Percentiles rank a stretch among this genome's conserved stretches.
phyloP scores from a whole-genome alignment of 2,113 vertebrate genomes.

The Stigmatopora nigra region DNA sequence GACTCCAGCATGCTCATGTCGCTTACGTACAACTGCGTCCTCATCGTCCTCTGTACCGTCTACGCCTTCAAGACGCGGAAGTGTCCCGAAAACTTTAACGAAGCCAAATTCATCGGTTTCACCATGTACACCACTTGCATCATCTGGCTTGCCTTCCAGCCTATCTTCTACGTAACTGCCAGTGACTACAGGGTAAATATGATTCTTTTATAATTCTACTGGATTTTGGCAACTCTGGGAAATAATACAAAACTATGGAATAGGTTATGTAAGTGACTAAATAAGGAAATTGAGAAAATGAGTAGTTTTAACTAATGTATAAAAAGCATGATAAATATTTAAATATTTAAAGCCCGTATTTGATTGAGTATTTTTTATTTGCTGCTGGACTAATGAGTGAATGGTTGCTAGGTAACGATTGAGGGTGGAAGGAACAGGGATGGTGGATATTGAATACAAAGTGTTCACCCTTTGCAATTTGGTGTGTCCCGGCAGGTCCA shows the following conservation, averaged over 20 bases:
- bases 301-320: no score
- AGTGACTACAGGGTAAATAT: slow-evolving; percentile 92
- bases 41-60: slow-evolving; percentile 94
- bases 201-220: neutral
- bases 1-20: slow-evolving; percentile 96
- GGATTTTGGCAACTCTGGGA: no score
- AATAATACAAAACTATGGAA: no score
- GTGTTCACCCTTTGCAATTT: neutral
- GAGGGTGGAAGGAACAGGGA: neutral
- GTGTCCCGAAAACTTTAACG: slow-evolving; percentile 98
- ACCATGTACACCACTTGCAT: slow-evolving; percentile 99
- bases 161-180: slow-evolving; percentile 98
- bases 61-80: slow-evolving; percentile 98
- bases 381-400: neutral
- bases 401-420: neutral
- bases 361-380: neutral
- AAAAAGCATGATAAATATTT: neutral
- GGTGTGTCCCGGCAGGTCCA: slow-evolving; percentile 77
- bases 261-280: no score
- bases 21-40: slow-evolving; percentile 90
- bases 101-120: slow-evolving; percentile 98
- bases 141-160: slow-evolving; percentile 98
- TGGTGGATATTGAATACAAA: neutral
- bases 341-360: neutral
- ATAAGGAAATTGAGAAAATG: no score